Evolutionary conservation across 2,113 vertebrate genomes (phyloP).

Genomic region (Furnarius figulus): DNA sequence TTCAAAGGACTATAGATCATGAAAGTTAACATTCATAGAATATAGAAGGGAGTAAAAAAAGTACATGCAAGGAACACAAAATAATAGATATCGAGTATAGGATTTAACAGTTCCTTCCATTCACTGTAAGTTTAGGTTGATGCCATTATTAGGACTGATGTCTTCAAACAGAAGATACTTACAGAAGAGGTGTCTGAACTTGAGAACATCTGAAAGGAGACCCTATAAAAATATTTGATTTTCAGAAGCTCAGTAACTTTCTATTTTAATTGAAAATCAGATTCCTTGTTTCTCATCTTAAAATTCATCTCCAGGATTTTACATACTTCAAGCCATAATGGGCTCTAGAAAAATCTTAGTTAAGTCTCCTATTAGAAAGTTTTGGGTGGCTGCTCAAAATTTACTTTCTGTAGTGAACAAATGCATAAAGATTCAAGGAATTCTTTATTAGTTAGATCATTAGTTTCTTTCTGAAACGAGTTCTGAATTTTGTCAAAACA

Average conservation of each 20-base stretch:
- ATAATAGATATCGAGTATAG: not conserved
- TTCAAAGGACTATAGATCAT: not conserved
- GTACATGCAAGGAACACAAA: not conserved
- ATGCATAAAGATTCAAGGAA: not conserved
- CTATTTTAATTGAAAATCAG: not conserved
- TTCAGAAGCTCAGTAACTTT: not conserved
- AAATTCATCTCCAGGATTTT: not conserved
- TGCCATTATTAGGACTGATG: not conserved
- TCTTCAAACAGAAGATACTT: not conserved
- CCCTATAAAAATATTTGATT: not conserved
- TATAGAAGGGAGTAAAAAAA: not conserved
- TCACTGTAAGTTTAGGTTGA: not conserved
- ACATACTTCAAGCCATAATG: not conserved
- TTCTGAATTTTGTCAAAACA: not conserved
- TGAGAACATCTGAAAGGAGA: not conserved
- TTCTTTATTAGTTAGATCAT: not conserved
- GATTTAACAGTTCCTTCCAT: not conserved
- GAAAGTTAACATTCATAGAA: not conserved
- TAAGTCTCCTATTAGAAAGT: not conserved
- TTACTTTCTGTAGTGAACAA: not conserved
- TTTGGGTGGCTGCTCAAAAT: not conserved
- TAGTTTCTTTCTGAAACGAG: accelerated
- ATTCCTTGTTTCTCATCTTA: not conserved
- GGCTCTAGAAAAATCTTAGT: not conserved
- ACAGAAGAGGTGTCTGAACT: not conserved